phyloP scores from a whole-genome alignment of 2,797 vertebrate genomes.

The Artibeus jamaicensis region DNA sequence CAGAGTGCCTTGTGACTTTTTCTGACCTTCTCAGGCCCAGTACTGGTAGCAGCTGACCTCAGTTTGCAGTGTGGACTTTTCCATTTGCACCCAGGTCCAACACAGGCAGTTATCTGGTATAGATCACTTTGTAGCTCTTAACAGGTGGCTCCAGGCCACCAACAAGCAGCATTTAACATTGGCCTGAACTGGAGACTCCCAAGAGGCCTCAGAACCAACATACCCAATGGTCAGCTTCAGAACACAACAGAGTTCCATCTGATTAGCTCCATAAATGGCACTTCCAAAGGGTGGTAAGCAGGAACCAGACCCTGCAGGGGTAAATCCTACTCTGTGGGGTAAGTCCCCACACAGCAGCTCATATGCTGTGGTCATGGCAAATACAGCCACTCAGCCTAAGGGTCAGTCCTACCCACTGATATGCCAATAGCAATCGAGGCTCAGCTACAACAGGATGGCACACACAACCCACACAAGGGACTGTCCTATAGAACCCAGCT shows the following conservation, averaged over 20 bases:
- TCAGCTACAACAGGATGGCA: background rate
- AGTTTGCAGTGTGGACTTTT: background rate
- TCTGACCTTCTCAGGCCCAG: background rate
- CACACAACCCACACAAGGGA: background rate
- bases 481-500: background rate
- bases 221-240: background rate
- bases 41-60: background rate
- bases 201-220: background rate
- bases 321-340: background rate
- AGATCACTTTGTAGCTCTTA: background rate
- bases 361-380: background rate
- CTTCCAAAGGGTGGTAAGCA: background rate
- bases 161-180: background rate
- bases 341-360: background rate
- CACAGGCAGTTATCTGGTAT: background rate
- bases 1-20: background rate
- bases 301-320: background rate
- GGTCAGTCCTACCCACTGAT: background rate
- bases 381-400: background rate
- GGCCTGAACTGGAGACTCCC: background rate
- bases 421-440: background rate
- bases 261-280: background rate
- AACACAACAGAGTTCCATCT: background rate
- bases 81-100: background rate
- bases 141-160: background rate